Evolutionary conservation across 2,113 vertebrate species (phyloP).

Genomic region (Gallinago paraguaiae): DNA sequence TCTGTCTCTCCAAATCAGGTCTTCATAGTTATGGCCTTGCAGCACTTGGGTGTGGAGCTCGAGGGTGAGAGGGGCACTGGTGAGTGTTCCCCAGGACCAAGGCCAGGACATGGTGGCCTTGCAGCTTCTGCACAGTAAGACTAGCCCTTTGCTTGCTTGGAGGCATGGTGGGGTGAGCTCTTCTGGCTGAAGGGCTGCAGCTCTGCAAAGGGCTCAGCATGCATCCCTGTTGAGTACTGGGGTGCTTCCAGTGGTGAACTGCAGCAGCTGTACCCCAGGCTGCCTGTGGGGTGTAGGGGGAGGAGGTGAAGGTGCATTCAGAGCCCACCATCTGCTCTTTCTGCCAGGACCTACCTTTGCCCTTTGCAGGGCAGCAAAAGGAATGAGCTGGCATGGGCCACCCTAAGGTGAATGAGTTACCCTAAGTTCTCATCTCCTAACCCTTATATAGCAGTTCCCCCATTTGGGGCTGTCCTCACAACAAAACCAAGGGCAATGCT

Average conservation of each 20-base stretch:
- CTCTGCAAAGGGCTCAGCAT: not conserved
- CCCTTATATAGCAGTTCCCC: not conserved
- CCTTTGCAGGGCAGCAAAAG: not conserved
- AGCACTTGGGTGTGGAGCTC: not conserved
- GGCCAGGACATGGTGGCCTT: not conserved
- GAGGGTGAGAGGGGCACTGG: not conserved
- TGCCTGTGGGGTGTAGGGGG: not conserved
- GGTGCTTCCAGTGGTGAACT: not conserved
- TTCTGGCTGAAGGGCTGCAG: not conserved
- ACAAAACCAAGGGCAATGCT: not conserved
- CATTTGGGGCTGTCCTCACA: not conserved
- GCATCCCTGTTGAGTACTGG: not conserved
- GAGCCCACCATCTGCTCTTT: not conserved
- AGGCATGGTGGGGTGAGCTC: not conserved
- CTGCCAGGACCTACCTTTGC: not conserved
- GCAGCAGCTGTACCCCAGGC: not conserved
- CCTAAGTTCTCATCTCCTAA: not conserved
- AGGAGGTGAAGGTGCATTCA: not conserved
- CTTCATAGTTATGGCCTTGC: not conserved
- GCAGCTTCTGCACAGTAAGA: rapidly evolving
- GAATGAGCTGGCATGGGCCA: not conserved
- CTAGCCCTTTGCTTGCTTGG: not conserved
- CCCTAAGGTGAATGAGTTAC: too few species aligned
- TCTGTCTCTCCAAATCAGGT: not conserved
- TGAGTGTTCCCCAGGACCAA: not conserved